Conservation (phyloP, 2,888 invertebrate genomes). For the Heliconius ethilla region DNA sequence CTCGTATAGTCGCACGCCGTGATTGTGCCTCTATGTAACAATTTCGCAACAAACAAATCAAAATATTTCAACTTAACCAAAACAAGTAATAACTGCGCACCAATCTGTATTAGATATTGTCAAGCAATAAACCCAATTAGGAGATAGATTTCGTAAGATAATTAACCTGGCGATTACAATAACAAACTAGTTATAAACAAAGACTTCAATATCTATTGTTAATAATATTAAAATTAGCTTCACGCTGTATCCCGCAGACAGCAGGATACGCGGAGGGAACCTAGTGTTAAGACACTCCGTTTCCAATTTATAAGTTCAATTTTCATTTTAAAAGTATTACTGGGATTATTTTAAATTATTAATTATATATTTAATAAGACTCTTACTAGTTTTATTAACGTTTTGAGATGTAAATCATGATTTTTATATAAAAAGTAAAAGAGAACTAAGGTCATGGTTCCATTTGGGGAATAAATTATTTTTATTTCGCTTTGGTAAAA, state of each 20-base stretch:
- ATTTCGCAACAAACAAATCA: constrained; percentile 8
- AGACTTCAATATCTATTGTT: constrained; percentile 12
- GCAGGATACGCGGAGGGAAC: no score
- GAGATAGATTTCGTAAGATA: constrained; percentile 30
- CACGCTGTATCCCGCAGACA: no score
- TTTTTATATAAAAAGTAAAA: no score
- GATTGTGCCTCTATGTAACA: background rate
- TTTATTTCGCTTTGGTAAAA: background rate
- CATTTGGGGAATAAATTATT: background rate
- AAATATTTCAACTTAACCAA: constrained; percentile 1
- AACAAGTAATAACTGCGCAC: constrained; percentile 11
- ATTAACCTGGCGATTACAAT: constrained; percentile 26
- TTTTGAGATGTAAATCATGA: no score
- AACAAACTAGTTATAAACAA: constrained; percentile 29
- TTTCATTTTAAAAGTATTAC: background rate
- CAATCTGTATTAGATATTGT: constrained; percentile 22
- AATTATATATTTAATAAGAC: no score
- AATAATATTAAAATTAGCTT: background rate
- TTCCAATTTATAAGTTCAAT: no score
- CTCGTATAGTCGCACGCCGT: no score
- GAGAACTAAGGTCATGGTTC: constrained; percentile 7
- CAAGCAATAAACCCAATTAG: constrained; percentile 32
- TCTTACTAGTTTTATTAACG: no score
- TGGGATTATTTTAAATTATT: background rate
- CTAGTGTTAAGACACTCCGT: no score